Evolutionary conservation across 2,888 invertebrate genomes (phyloP).

Genomic region (Subacronicta megacephala): DNA sequence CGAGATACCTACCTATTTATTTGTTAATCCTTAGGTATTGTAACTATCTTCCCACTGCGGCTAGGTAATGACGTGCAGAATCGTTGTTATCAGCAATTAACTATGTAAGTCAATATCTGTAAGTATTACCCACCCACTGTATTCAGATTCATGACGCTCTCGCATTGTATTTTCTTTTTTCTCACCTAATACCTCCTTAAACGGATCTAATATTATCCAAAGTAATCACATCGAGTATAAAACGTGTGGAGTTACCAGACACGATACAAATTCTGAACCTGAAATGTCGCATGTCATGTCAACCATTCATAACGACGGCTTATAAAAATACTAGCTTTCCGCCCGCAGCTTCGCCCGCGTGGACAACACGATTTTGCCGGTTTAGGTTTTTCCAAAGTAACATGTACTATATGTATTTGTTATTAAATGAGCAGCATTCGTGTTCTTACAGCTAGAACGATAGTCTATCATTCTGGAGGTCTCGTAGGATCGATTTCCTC

Average conservation of each 20-base stretch:
- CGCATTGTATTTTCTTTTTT: slow-evolving; percentile 7
- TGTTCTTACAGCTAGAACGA: too few relatives aligned
- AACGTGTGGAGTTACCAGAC: slow-evolving; percentile 1
- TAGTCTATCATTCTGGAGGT: too few relatives aligned
- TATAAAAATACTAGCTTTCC: too few relatives aligned
- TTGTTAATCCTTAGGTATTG: too few relatives aligned
- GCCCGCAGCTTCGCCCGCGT: too few relatives aligned
- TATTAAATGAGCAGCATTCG: too few relatives aligned
- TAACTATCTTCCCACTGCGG: slow-evolving; percentile 2
- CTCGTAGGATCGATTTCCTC: too few relatives aligned
- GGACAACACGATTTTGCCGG: too few relatives aligned
- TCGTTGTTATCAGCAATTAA: slow-evolving; percentile 17
- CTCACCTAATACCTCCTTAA: slow-evolving; percentile 2
- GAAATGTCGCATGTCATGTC: slow-evolving; percentile 31
- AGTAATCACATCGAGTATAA: slow-evolving; percentile 9
- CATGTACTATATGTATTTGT: too few relatives aligned
- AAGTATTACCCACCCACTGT: slow-evolving; percentile 1
- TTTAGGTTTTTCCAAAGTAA: too few relatives aligned
- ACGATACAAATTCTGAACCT: background rate
- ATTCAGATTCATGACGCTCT: slow-evolving; percentile 21
- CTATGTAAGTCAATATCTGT: slow-evolving; percentile 22
- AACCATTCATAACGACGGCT: slow-evolving; percentile 18
- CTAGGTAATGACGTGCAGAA: slow-evolving; percentile 23
- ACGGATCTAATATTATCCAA: background rate
- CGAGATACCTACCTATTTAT: slow-evolving; percentile 13